Evolutionary conservation across 2,797 vertebrate species (phyloP), one percentile per base, ranked within the genome.

Genomic region (Dromococcyx pavoninus): DNA sequence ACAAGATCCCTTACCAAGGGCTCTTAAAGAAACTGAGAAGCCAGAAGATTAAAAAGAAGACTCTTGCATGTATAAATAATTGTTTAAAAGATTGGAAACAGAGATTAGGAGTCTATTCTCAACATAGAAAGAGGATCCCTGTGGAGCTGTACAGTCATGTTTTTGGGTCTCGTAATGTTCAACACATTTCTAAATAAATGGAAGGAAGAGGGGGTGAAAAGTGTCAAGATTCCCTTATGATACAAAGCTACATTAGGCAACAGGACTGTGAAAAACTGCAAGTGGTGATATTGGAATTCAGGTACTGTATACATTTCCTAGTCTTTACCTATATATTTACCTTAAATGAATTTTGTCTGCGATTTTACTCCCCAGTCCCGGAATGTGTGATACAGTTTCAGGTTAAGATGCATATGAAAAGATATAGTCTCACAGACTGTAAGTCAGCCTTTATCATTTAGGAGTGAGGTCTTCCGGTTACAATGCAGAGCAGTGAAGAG

Each of bases 31-130:
- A 88, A 72, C 57, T 61, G 72, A 91, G 67, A 90, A 94, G 17
- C 27, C 27, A n/a, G 21, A 94, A 91, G 57, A 94, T 86, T 88
- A 86, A 77, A 94, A 91, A 60, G 60, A 76, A 86, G 65, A 90
- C 57, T 89, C 61, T 80, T 93, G 60, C 50, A 84, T 91, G 37
- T 80, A 90, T 77, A 93, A 95, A 80, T 90, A 94, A 91, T 80
- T 71, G 48, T 37, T 89, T 88, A 93, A 80, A 87, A 93, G 65
- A 86, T 57, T 88, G 53, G 65, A 83, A 96, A 80, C 23, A 83
- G 35, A 92, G 64, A 79, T 90, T 77, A 82, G 23, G 48, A 80
- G 17, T 67, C 50, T 11, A 4, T 74, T 86, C 57, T 86, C 33
- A 74, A 1, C 53, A 70, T 60, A 77, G 48, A 88, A 93, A 72